Percentiles rank a stretch among this genome's conserved stretches.
Conservation (phyloP, 2,888 invertebrate genomes). For the Brenthis daphne region DNA sequence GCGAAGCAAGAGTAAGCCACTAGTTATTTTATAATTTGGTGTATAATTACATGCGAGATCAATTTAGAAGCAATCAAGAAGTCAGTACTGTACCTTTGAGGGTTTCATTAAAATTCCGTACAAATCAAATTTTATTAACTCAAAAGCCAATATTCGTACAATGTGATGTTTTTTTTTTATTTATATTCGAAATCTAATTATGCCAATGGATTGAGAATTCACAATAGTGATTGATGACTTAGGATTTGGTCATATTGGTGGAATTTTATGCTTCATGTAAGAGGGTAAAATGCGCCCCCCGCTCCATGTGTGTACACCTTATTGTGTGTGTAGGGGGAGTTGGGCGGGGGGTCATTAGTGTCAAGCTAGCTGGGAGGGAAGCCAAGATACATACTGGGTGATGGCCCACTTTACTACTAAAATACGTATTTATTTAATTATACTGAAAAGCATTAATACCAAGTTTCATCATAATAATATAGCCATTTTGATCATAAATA, state of each 20-base stretch:
- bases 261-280: not conserved
- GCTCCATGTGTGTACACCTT: too few relatives aligned
- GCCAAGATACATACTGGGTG: too few relatives aligned
- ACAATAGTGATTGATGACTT: constrained; percentile 62
- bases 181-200: constrained; percentile 59
- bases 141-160: constrained; percentile 41
- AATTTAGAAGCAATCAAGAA: constrained; percentile 33
- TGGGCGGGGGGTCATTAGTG: too few relatives aligned
- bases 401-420: too few relatives aligned
- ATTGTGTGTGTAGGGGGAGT: too few relatives aligned
- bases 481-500: too few relatives aligned
- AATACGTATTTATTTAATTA: too few relatives aligned
- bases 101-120: constrained; percentile 46
- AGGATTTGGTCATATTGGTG: constrained; percentile 41
- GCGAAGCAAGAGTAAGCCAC: too few relatives aligned
- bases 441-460: too few relatives aligned
- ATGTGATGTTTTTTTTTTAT: constrained; percentile 44
- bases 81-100: constrained; percentile 28
- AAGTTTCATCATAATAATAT: too few relatives aligned
- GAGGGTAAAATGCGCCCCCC: too few relatives aligned
- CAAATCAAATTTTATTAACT: constrained; percentile 45
- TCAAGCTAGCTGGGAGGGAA: too few relatives aligned
- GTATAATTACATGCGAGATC: constrained; percentile 12
- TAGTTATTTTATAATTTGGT: not conserved
- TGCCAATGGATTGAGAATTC: constrained; percentile 61